Evolutionary conservation across 2,888 invertebrate species (phyloP).

Genomic region (Trichopria drosophilae): DNA sequence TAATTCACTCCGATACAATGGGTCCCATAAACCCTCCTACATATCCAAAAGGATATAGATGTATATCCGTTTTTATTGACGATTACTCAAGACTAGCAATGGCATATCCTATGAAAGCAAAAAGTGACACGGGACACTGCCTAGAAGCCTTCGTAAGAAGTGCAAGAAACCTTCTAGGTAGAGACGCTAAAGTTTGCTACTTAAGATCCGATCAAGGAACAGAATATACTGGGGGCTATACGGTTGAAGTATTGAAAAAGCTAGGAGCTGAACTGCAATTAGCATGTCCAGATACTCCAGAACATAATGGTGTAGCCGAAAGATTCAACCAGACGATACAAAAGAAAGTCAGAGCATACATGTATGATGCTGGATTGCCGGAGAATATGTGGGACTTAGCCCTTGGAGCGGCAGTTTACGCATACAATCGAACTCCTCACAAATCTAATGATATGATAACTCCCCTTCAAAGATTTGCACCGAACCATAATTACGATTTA

Average conservation of each 20-base stretch:
- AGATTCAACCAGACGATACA: conserved; percentile 33
- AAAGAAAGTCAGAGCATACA: conserved; percentile 25
- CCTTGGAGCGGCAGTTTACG: no score
- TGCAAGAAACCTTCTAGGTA: conserved; percentile 31
- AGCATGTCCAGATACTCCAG: no score
- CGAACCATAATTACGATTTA: conserved; percentile 6
- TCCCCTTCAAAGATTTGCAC: conserved; percentile 15
- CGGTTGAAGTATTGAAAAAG: conserved; percentile 25
- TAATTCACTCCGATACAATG: conserved; percentile 26
- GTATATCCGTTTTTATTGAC: conserved; percentile 28
- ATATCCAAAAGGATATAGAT: conserved; percentile 23
- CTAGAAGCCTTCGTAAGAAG: conserved; percentile 31
- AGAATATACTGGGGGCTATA: no score
- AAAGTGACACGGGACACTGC: conserved; percentile 31
- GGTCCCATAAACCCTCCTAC: conserved; percentile 31
- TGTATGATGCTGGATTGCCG: conserved; percentile 29
- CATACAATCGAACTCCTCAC: no score
- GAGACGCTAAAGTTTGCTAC: conserved; percentile 28
- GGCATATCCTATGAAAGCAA: no score
- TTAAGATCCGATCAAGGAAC: conserved; percentile 25
- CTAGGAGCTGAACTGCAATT: no score
- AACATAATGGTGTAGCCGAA: conserved; percentile 30
- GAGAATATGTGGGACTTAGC: no score
- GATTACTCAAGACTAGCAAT: conserved; percentile 32
- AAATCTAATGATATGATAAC: conserved; percentile 19